Evolutionary conservation across 2,797 vertebrate genomes (phyloP).

Genomic region (Ptychadena robeensis): DNA sequence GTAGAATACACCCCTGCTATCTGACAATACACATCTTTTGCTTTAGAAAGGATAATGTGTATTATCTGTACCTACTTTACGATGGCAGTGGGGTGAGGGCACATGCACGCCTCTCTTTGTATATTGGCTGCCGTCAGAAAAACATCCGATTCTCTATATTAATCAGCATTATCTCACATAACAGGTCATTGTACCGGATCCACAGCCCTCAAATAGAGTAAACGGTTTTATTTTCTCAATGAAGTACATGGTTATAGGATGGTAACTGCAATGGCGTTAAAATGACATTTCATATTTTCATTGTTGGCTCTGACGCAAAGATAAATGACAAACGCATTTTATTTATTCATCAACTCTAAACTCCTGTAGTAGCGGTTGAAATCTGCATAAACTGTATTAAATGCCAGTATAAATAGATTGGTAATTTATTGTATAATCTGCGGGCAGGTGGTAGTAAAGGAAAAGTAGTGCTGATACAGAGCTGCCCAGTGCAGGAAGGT

Average conservation of each 20-base stretch:
- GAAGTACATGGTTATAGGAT: background rate
- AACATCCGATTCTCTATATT: too few species aligned
- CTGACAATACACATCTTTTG: too few species aligned
- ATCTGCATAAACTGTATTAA: conserved; percentile 21
- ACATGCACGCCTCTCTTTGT: too few species aligned
- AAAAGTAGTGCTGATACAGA: background rate
- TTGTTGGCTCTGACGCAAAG: background rate
- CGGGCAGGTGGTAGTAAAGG: conserved; percentile 12
- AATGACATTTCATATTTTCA: conserved; percentile 9
- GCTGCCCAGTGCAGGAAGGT: background rate
- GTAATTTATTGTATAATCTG: background rate
- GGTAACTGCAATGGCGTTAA: background rate
- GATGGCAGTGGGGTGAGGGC: too few species aligned
- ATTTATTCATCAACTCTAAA: conserved; percentile 12
- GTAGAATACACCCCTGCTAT: too few species aligned
- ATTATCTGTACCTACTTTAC: too few species aligned
- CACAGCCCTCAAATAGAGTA: too few species aligned
- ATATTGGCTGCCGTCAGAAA: too few species aligned
- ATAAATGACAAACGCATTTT: conserved; percentile 1
- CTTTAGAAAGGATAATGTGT: too few species aligned
- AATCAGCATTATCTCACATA: too few species aligned
- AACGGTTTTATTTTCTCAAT: background rate
- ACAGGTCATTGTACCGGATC: too few species aligned
- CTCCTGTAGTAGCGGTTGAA: background rate
- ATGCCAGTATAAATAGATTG: background rate